Percentiles rank a stretch among this genome's conserved stretches.
These are phyloP conservation scores for Drosophila formosana DNA, from an alignment of 2,888 invertebrate species.

Conservation along the genomic window DNA sequence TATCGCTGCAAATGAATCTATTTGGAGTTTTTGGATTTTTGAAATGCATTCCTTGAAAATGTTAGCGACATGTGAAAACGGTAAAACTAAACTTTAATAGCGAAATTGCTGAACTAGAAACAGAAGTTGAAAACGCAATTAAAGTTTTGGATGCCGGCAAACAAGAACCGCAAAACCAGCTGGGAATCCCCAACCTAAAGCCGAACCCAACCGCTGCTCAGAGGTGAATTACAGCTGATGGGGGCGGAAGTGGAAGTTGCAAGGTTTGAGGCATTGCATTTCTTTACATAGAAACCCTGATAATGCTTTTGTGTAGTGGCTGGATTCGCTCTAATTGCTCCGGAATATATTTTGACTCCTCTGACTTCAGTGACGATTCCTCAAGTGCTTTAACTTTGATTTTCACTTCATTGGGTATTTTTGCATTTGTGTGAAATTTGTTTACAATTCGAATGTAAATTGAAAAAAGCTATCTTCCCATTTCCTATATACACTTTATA, in stretches of 20 bases:
- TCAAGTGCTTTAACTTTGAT: constrained; percentile 6
- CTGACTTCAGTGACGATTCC: constrained; percentile 2
- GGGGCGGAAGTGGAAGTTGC: background rate
- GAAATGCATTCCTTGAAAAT: background rate
- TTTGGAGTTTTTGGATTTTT: background rate
- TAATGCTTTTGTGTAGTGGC: constrained; percentile 34
- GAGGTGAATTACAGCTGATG: background rate
- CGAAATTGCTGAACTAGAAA: constrained; percentile 7
- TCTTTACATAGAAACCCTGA: constrained; percentile 41
- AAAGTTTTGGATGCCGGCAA: constrained; percentile 12
- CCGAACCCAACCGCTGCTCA: constrained; percentile 9
- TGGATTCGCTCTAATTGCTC: constrained; percentile 44
- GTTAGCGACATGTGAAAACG: background rate
- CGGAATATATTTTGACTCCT: background rate
- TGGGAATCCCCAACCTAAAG: constrained; percentile 15
- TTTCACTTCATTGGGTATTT: constrained; percentile 10
- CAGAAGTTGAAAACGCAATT: constrained; percentile 11
- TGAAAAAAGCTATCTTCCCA: background rate
- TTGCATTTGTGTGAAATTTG: constrained; percentile 18
- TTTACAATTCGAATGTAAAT: constrained; percentile 22
- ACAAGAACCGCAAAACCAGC: constrained; percentile 34
- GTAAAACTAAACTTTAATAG: background rate
- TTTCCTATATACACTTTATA: background rate
- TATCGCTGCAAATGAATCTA: background rate
- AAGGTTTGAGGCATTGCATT: constrained; percentile 30